Conservation (phyloP, 2,888 invertebrate species). For the Brachypalpus laphriformis region DNA sequence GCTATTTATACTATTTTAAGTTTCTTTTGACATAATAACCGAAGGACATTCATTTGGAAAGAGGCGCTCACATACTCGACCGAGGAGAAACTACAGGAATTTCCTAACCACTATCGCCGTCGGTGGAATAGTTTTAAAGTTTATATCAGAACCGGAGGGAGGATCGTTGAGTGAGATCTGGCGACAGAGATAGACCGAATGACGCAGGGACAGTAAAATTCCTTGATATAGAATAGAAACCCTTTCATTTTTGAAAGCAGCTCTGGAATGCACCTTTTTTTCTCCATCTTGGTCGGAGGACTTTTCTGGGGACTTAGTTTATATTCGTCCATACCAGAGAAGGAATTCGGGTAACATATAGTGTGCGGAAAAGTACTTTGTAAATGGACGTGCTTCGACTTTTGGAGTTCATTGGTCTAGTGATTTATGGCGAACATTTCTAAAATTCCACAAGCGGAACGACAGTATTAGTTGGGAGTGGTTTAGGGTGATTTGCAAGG, state of each 20-base stretch:
- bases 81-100: constrained; percentile 20
- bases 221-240: constrained; percentile 30
- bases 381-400: constrained; percentile 35
- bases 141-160: constrained; percentile 36
- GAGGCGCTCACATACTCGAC: not conserved
- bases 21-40: constrained; percentile 60
- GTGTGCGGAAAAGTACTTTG: constrained; percentile 14
- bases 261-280: constrained; percentile 40
- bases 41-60: constrained; percentile 48
- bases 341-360: constrained; percentile 7
- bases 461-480: not conserved
- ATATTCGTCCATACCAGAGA: not conserved
- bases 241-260: constrained; percentile 38
- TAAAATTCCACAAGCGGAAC: constrained; percentile 32
- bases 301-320: constrained; percentile 41
- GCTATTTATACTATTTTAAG: constrained; percentile 45
- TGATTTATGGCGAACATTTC: constrained; percentile 54
- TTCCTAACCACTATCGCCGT: constrained; percentile 37
- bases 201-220: constrained; percentile 26
- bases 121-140: constrained; percentile 52
- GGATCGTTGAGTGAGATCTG: constrained; percentile 37
- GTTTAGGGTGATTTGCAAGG: not conserved
- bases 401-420: constrained; percentile 56
- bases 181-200: constrained; percentile 25
- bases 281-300: constrained; percentile 6